Evolutionary conservation across 2,888 invertebrate genomes (phyloP).

Genomic region (Eucriotettix oculatus): DNA sequence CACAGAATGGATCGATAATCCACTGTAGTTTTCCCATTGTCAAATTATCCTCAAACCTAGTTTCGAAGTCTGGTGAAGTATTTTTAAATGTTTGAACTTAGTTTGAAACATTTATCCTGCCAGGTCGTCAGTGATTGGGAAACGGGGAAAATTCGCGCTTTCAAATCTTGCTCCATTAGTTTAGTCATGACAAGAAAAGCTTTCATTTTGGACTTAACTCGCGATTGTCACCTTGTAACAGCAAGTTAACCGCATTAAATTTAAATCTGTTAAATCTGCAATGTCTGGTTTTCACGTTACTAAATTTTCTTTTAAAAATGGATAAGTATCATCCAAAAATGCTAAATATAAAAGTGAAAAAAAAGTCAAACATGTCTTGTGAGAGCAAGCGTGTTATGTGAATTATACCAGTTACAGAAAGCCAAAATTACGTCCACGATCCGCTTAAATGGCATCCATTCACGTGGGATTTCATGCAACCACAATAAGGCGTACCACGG

Average conservation of each 20-base stretch:
- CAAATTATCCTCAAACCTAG: not conserved
- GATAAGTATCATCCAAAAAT: not conserved
- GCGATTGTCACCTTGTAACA: no score
- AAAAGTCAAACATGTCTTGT: no score
- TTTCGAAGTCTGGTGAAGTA: not conserved
- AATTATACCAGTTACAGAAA: not conserved
- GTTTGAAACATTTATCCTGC: not conserved
- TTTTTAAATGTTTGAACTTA: not conserved
- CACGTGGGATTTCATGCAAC: no score
- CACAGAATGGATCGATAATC: not conserved
- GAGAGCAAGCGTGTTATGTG: not conserved
- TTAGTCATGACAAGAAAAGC: no score
- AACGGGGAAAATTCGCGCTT: not conserved
- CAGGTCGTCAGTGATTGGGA: not conserved
- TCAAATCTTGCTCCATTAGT: not conserved
- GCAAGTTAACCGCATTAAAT: no score
- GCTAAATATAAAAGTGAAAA: no score
- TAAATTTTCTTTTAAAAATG: not conserved
- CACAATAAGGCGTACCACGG: no score
- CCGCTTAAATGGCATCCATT: no score
- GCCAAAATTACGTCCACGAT: not conserved
- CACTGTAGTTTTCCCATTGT: not conserved
- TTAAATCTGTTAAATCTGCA: no score
- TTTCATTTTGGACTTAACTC: no score
- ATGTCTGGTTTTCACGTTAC: no score